A percentile compares a stretch with the other conserved stretches of the same genome.
These are phyloP conservation scores for honey bee (Apis mellifera) DNA, from an alignment of 1,140 invertebrate species.

Conservation along the genomic window DNA sequence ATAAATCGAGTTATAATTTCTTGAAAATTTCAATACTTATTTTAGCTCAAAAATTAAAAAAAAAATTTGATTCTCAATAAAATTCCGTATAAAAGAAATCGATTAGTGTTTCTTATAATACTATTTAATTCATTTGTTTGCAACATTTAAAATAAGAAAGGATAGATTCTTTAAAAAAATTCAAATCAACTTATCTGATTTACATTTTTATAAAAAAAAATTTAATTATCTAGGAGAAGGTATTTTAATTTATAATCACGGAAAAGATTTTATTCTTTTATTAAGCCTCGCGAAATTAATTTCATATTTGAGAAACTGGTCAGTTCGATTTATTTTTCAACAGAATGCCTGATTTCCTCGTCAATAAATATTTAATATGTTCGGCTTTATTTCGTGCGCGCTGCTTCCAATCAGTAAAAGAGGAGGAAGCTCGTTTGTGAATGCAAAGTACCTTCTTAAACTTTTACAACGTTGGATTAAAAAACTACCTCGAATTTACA, in stretches of 20 bases:
- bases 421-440: constrained; percentile 15
- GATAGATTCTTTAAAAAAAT: too few species aligned
- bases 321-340: constrained; percentile 8
- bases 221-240: not conserved
- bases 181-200: too few species aligned
- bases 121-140: too few species aligned
- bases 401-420: not conserved
- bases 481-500: constrained; percentile 13
- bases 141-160: too few species aligned
- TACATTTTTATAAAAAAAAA: not conserved
- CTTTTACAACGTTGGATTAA: constrained; percentile 23
- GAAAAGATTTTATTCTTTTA: not conserved
- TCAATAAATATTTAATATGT: constrained; percentile 1
- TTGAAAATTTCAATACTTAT: too few species aligned
- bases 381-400: not conserved
- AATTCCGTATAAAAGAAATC: too few species aligned
- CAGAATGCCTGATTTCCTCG: not conserved
- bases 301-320: not conserved
- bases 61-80: too few species aligned
- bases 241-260: not conserved
- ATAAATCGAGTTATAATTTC: too few species aligned
- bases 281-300: not conserved
- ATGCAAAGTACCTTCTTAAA: constrained; percentile 21
- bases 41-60: too few species aligned
- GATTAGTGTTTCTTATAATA: too few species aligned